phyloP scores from a whole-genome alignment of 2,888 invertebrate genomes.

The Pachycephus smyrnensis region DNA sequence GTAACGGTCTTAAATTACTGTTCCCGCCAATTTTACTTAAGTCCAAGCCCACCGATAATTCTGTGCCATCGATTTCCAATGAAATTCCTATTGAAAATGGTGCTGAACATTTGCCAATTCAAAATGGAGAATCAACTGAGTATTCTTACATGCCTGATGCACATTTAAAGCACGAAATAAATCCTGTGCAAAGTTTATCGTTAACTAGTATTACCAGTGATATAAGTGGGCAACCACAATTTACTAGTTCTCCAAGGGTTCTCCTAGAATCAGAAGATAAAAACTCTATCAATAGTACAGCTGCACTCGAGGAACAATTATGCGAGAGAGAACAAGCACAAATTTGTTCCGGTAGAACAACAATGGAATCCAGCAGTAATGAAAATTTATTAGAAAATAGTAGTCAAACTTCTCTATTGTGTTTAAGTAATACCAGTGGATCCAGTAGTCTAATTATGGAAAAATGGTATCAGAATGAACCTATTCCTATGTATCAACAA shows the following conservation, averaged over 20 bases:
- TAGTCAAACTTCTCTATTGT: slow-evolving; percentile 26
- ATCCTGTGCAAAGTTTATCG: slow-evolving; percentile 10
- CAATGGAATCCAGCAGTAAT: not conserved
- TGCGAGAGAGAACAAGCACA: not conserved
- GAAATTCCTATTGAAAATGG: not conserved
- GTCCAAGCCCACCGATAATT: not conserved
- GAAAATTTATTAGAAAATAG: slow-evolving; percentile 18
- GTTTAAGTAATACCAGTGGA: slow-evolving; percentile 17
- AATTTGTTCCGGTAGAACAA: not conserved
- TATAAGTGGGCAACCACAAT: slow-evolving; percentile 35
- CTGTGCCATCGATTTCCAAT: not conserved
- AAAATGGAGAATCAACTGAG: not conserved
- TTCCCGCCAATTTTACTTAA: not conserved
- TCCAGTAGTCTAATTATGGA: slow-evolving; percentile 20
- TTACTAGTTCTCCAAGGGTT: slow-evolving; percentile 45
- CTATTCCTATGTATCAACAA: slow-evolving; percentile 16
- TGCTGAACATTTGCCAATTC: not conserved
- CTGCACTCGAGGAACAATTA: not conserved
- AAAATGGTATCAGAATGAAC: slow-evolving; percentile 21
- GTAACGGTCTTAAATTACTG: not conserved
- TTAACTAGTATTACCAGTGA: slow-evolving; percentile 14
- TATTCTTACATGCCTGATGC: not conserved
- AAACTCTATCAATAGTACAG: not conserved
- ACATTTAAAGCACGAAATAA: not conserved
- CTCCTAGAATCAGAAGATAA: not conserved